Percentiles rank a stretch among this genome's conserved stretches.
Evolutionary conservation across 2,113 vertebrate genomes (phyloP).

Genomic region (Nesoenas mayeri): DNA sequence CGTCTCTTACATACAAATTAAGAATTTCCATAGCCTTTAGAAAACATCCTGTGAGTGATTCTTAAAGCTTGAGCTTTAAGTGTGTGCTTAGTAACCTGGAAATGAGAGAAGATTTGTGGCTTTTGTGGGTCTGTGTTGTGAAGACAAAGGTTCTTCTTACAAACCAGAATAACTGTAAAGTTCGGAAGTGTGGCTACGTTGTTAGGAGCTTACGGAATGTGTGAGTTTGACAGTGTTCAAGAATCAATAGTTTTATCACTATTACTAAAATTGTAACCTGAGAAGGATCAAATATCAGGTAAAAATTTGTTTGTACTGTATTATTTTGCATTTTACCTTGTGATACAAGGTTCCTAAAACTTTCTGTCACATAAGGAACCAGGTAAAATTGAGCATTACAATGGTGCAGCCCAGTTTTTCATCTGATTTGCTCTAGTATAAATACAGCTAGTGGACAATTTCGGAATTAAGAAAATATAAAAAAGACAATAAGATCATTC

Average conservation of each 20-base stretch:
- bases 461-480: background rate
- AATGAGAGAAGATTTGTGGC: background rate
- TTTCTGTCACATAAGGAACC: background rate
- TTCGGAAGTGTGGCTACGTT: background rate
- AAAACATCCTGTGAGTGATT: background rate
- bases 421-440: background rate
- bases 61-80: background rate
- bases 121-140: background rate
- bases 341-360: background rate
- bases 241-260: background rate
- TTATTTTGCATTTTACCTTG: background rate
- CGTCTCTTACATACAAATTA: background rate
- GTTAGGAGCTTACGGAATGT: background rate
- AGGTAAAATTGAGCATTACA: background rate
- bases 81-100: background rate
- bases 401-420: background rate
- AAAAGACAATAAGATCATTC: background rate
- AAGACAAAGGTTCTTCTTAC: background rate
- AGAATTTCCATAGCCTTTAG: background rate
- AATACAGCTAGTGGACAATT: background rate
- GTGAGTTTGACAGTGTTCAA: background rate
- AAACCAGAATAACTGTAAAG: background rate
- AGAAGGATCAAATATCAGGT: background rate
- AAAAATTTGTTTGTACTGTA: background rate
- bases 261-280: background rate